Evolutionary conservation across 1,140 invertebrate genomes (phyloP), one percentile per base, ranked within the genome.

Genomic region (Orius insidiosus): DNA sequence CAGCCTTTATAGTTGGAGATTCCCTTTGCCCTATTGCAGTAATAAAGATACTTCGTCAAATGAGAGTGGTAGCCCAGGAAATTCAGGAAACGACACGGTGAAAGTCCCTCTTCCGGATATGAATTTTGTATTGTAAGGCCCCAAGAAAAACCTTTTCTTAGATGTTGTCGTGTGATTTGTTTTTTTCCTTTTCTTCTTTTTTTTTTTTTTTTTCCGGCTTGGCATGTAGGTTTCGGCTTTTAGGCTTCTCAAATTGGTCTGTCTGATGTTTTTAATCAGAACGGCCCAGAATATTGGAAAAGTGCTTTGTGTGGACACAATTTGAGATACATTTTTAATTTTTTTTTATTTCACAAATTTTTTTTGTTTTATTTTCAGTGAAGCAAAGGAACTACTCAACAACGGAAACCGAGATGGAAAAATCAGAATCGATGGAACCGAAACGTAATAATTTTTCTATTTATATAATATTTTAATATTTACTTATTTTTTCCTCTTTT

Each of bases 1-100:
- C 78, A 85, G 81, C 82, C 75, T 85, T 74, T 84, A 84, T 72
- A 80, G 80, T 80, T 85, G 82, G 82, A 80, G 80, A 71, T 85
- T 85, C 74, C 82, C 82, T 70, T 78, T 84, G 75, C 80, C 80
- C 73, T 84, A 85, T 84, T 85, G 80, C 76, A 78, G 76, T 69
- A 80, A 81, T 64, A 54, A 49, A 45, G 50, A 49, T 11, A 34
- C 50, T 14, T 41, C 51, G 24, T 47, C 49, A 30, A 50, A 46
- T 42, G 50, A 53, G 46, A 42, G 47, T 38, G 49, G 43, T 19
- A 55, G 53, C 47, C 48, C 68, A 67, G 68, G 66, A 70, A 66
- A 83, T 81, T 60, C 75, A 70, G 68, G 72, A 67, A 65, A 75
- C 68, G 69, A 80, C 74, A 60, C 80, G 72, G 70, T 80, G 64